phyloP scores from a whole-genome alignment of 2,113 vertebrate species.

The Crotophaga sulcirostris region DNA sequence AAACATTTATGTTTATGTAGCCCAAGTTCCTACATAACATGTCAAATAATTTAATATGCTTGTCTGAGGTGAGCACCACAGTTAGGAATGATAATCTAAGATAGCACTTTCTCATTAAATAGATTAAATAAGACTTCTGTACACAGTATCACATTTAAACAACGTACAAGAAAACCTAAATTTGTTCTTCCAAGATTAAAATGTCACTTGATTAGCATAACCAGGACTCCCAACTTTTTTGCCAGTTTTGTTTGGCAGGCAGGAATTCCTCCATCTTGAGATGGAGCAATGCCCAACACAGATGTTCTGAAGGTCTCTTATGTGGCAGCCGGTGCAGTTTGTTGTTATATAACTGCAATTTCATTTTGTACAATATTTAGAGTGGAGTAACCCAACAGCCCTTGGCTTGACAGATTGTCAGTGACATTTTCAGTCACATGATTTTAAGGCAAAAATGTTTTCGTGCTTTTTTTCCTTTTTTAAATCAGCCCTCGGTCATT shows the following conservation, averaged over 20 bases:
- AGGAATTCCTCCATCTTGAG: slow-evolving; percentile 13
- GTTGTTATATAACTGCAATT: slow-evolving; percentile 33
- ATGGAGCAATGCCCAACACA: slow-evolving; percentile 44
- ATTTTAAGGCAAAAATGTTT: neutral
- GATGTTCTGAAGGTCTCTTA: slow-evolving; percentile 47
- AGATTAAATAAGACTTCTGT: neutral
- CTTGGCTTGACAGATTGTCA: slow-evolving; percentile 23
- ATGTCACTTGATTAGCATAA: neutral
- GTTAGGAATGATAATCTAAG: neutral
- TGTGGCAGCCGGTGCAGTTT: neutral
- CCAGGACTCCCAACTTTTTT: neutral
- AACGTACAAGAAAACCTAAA: neutral
- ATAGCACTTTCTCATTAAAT: neutral
- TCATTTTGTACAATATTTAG: slow-evolving; percentile 47
- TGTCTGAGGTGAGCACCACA: neutral
- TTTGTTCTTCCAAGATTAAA: neutral
- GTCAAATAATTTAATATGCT: neutral
- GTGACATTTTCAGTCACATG: neutral
- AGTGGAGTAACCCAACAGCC: slow-evolving; percentile 18
- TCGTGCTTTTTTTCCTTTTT: neutral
- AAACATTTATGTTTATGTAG: neutral
- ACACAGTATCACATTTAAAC: neutral
- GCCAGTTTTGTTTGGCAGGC: slow-evolving; percentile 49
- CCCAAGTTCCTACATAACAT: neutral
- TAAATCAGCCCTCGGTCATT: neutral